Base-by-base conservation (phyloP, 2,797 vertebrate genomes). In the Danio kyathit region DNA sequence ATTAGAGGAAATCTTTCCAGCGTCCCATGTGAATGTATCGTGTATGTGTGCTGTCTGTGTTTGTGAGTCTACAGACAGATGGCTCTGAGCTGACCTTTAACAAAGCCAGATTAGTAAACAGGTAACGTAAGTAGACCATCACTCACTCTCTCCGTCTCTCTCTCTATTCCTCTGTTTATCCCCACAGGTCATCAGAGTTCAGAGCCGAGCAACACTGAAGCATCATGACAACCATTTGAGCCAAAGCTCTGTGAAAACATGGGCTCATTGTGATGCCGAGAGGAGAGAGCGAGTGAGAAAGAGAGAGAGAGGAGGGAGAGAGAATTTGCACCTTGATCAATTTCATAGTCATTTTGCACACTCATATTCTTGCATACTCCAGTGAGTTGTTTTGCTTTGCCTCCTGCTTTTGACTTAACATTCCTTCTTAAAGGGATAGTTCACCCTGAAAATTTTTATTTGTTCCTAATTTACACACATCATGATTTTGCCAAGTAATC, bases 181-280 rank as follows among this genome's bases (percentile, higher is more conserved):
- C 70, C 57, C 79, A 11, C 56, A 95, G 94, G 90, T 86, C 87
- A 82, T 52, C 90, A 91, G 48, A 92, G 89, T 80, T 90, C 89
- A 60, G 91, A 88, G 64, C 90, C 86, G 5, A 90, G 89, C 57
- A 89, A 89, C 89, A 79, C 88, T 66, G 92, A 94, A 3, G 84
- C 83, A 8, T 91, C 93, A 88, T 95, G 93, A 95, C 92, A 54
- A 87, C 86, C 41, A 16, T 57, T 66, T 38, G 43, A 65, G 70
- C 69, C 70, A 87, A 86, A 76, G 82, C 82, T 83, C 71, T 75
- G 75, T 80, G 48, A 51, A 66, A 61, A 73, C 52, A 82, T 76
- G 81, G 67, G 59, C 71, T 67, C 49, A 76, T 74, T 59, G 72
- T 72, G 74, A 71, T 48, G 64, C 17, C 59, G 64, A 82, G 89